Evolutionary conservation across 2,797 vertebrate species (phyloP), one percentile per base, ranked within the genome.

Genomic region (Champsocephalus esox): DNA sequence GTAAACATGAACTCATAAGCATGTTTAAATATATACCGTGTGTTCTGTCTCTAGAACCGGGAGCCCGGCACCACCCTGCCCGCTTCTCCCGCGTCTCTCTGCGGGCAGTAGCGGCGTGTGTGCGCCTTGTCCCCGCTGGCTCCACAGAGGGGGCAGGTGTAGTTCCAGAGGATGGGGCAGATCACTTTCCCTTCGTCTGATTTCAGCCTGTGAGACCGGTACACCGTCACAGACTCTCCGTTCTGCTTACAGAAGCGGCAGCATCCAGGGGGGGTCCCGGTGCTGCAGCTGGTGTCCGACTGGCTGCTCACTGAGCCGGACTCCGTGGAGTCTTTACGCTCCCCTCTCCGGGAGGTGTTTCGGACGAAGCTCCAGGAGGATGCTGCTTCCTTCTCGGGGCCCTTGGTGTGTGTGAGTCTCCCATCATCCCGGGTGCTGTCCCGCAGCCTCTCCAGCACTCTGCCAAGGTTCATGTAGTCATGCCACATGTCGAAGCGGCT

Each of bases 191-290:
- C 96, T 8, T 94, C 92, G 0, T 80, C 59, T 0, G 90, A 70
- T 56, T 93, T 96, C 66, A 97, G 91, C 56, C 34, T 75, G 88
- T 97, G 97, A 0, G 95, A 96, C 1, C 79, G 55, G 79, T 96
- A 97, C 8, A 98, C 92, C 0, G 75, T 50, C 0, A 81, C 66
- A 0, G 95, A 92, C 75, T 97, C 96, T 0, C 96, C 95, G 2
- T 97, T 98, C 62, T 96, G 95, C 17, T 91, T 95, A 75, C 97
- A 98, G 81, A 98, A 97, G 70, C 90, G 92, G 52, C 97, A 97
- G 59, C 52, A 59, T 19, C 51, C 61, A 0, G 80, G 11, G 0
- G 79, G 12, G 1, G 46, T 14, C 28, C 45, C 67, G 52, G 21
- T 63, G 60, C 38, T 51, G 56, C 48, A 46, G 77, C 68, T 75